phyloP scores from a whole-genome alignment of 2,797 vertebrate genomes.

The Podargus strigoides region DNA sequence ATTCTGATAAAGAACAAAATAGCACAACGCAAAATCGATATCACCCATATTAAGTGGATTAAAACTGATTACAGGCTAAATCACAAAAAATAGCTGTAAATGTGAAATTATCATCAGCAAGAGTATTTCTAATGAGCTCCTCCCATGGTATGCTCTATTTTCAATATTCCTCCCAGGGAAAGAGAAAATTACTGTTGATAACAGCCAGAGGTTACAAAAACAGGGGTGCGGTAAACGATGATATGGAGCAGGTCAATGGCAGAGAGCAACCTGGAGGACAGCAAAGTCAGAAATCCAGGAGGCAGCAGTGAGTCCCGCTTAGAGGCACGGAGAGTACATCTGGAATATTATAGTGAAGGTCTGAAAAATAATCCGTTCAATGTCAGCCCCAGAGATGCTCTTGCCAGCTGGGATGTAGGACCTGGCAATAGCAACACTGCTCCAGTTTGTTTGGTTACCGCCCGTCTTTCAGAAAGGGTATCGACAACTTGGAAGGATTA shows the following conservation, averaged over 20 bases:
- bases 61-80: neutral
- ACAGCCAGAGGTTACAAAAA: neutral
- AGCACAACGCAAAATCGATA: neutral
- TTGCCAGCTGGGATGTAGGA: neutral
- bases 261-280: neutral
- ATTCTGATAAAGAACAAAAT: constrained; percentile 20
- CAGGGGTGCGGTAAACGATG: neutral
- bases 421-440: neutral
- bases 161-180: neutral
- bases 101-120: neutral
- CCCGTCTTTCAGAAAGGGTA: neutral
- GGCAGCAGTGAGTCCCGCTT: neutral
- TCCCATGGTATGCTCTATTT: neutral
- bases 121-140: neutral
- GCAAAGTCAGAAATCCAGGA: neutral
- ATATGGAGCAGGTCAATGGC: neutral
- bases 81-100: constrained; percentile 12
- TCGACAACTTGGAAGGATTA: neutral
- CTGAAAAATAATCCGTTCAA: neutral
- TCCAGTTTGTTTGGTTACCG: neutral
- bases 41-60: neutral
- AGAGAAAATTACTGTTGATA: neutral
- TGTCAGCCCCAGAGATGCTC: neutral
- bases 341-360: neutral
- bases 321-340: neutral